Percentiles rank a stretch among this genome's conserved stretches.
These are phyloP conservation scores for Chrosomus eos DNA, from an alignment of 2,797 vertebrate genomes.

Conservation along the genomic window DNA sequence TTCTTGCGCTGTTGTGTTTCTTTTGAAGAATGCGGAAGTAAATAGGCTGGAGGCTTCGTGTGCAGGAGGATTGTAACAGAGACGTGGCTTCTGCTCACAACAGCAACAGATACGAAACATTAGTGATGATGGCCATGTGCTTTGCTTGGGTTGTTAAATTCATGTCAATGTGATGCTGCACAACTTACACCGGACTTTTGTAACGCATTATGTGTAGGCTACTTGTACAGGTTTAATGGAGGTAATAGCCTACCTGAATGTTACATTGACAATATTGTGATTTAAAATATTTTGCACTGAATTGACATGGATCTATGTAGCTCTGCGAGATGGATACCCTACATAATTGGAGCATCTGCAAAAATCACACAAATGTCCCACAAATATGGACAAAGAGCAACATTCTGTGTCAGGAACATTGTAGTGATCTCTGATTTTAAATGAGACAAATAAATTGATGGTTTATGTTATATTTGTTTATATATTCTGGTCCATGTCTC, in stretches of 20 bases:
- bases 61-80: neutral
- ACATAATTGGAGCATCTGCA: too few species aligned
- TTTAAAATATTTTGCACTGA: neutral
- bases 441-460: neutral
- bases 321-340: too few species aligned
- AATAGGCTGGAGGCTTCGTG: constrained; percentile 29
- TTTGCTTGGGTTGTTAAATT: neutral
- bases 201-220: too few species aligned
- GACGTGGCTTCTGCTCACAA: constrained; percentile 37
- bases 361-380: too few species aligned
- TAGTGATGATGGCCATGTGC: neutral
- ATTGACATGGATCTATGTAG: neutral
- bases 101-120: neutral
- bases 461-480: neutral
- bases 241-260: neutral
- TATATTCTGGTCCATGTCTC: neutral
- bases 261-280: neutral
- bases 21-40: constrained; percentile 59
- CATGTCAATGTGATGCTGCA: neutral
- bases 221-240: neutral
- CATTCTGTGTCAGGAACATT: too few species aligned
- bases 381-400: too few species aligned
- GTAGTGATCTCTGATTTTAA: neutral
- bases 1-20: constrained; percentile 15
- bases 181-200: neutral